phyloP scores from a whole-genome alignment of 2,797 vertebrate species.

The Threskiornis aethiopicus region DNA sequence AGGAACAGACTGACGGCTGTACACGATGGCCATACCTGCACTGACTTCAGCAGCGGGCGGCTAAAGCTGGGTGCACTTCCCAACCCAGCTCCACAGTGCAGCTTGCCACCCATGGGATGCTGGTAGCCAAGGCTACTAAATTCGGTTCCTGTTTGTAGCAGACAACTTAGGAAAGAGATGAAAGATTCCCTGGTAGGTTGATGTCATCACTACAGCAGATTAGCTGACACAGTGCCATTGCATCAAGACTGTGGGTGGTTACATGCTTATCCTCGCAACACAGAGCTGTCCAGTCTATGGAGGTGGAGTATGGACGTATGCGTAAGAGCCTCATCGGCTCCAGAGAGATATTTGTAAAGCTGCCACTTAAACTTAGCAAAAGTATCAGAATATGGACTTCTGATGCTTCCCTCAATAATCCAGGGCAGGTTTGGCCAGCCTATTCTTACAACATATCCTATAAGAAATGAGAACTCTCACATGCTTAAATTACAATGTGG shows the following conservation, averaged over 20 bases:
- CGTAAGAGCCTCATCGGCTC: background rate
- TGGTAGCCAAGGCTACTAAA: background rate
- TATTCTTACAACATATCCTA: background rate
- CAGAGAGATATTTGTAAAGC: background rate
- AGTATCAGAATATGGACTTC: background rate
- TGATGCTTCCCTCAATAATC: background rate
- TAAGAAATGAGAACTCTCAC: background rate
- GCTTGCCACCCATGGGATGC: background rate
- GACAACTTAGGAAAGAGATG: background rate
- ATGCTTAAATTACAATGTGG: background rate
- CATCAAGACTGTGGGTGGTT: background rate
- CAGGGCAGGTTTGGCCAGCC: background rate
- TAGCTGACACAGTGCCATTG: background rate
- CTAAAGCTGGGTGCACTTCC: background rate
- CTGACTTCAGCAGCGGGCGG: background rate
- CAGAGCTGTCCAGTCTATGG: background rate
- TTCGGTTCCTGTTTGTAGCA: background rate
- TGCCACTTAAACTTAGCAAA: background rate
- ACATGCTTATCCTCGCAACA: accelerated
- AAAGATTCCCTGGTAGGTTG: background rate
- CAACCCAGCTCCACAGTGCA: background rate
- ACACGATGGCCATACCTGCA: background rate
- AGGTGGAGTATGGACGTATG: background rate
- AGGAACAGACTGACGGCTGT: background rate
- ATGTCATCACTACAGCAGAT: background rate